Conservation (phyloP, 2,888 invertebrate species). For the Scelioninae gen. 1 region DNA sequence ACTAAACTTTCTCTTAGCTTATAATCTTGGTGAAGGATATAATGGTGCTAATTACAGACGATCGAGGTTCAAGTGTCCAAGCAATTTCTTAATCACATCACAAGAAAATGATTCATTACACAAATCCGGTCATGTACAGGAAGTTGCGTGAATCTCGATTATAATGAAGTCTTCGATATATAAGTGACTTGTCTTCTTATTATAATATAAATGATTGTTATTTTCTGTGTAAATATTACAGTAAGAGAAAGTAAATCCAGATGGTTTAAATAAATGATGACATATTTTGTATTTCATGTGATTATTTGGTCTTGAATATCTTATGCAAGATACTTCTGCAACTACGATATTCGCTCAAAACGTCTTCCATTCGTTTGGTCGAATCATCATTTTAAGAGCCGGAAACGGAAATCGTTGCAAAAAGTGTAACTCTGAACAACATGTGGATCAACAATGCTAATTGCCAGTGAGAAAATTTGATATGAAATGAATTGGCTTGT, state of each 20-base stretch:
- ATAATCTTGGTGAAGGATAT: conserved; percentile 66
- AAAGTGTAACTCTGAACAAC: conserved; percentile 60
- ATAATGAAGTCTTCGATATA: conserved; percentile 48
- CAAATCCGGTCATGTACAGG: conserved; percentile 66
- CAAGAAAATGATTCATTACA: conserved; percentile 70
- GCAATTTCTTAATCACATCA: conserved; percentile 71
- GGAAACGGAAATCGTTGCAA: conserved; percentile 67
- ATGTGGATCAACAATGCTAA: conserved; percentile 66
- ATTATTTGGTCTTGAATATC: conserved; percentile 41
- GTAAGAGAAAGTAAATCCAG: conserved; percentile 75
- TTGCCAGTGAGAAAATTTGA: conserved; percentile 62
- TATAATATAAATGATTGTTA: conserved; percentile 39
- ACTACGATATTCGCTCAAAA: background rate
- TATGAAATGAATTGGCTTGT: conserved; percentile 58
- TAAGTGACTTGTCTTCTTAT: conserved; percentile 39
- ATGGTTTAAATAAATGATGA: conserved; percentile 68
- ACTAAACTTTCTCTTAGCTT: conserved; percentile 63
- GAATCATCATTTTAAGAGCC: conserved; percentile 52
- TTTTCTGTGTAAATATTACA: conserved; percentile 54
- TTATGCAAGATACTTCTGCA: conserved; percentile 10
- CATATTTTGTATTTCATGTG: conserved; percentile 38
- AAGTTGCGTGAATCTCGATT: conserved; percentile 67
- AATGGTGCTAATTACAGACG: conserved; percentile 68
- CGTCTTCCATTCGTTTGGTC: conserved; percentile 12
- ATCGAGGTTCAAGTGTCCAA: conserved; percentile 65